phyloP scores from a whole-genome alignment of 2,888 invertebrate genomes.

The Epinotia bilunana region DNA sequence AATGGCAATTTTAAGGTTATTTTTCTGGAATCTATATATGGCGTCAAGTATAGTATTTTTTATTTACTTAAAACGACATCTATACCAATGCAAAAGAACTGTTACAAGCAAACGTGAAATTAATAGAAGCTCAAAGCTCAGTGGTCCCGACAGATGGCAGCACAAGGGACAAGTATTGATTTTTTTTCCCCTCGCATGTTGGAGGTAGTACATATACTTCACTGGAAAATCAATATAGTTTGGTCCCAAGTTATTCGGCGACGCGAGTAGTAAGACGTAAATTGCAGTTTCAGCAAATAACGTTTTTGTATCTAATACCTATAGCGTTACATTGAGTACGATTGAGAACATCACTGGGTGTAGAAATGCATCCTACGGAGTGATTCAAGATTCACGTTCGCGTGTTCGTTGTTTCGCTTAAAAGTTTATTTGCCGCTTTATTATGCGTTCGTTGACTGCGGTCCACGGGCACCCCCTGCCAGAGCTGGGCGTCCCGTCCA shows the following conservation, averaged over 20 bases:
- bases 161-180: constrained; percentile 72
- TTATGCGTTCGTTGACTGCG: constrained; percentile 80
- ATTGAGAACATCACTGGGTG: constrained; percentile 53
- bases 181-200: constrained; percentile 54
- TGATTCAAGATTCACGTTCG: constrained; percentile 71
- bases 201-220: constrained; percentile 47
- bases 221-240: constrained; percentile 75
- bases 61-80: constrained; percentile 7
- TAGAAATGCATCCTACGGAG: constrained; percentile 65
- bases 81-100: constrained; percentile 6
- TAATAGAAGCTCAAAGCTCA: constrained; percentile 28
- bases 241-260: constrained; percentile 56
- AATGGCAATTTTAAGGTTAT: no score
- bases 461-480: constrained; percentile 79
- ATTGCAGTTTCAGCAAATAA: constrained; percentile 25
- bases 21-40: no score
- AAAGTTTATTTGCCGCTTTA: constrained; percentile 79
- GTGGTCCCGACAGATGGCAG: constrained; percentile 66
- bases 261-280: constrained; percentile 28
- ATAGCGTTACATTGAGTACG: not conserved
- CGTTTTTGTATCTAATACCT: constrained; percentile 21
- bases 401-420: constrained; percentile 74
- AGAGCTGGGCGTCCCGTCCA: constrained; percentile 71
- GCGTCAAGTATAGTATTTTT: no score
- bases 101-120: not conserved